Evolutionary conservation across 2,113 vertebrate species (phyloP).

Genomic region (Gnathonemus longibarbis): DNA sequence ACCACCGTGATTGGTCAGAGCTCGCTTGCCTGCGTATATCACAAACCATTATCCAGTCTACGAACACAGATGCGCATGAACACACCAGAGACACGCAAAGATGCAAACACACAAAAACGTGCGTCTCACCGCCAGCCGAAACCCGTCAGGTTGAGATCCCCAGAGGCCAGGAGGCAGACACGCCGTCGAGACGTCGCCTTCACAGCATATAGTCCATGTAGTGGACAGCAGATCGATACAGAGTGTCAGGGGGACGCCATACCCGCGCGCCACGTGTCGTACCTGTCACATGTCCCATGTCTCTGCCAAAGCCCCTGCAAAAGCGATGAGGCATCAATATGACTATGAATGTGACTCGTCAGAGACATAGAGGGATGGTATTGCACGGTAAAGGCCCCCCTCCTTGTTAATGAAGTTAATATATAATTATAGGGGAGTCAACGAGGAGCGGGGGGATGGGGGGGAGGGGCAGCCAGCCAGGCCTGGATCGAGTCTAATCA

Average conservation of each 20-base stretch:
- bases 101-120: not conserved
- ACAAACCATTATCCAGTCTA: not conserved
- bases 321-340: constrained; percentile 64
- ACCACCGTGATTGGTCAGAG: not conserved
- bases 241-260: not conserved
- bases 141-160: not conserved
- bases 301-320: constrained; percentile 20
- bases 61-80: not conserved
- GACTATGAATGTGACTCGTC: constrained; percentile 58
- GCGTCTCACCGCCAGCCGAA: not conserved
- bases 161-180: not conserved
- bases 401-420: constrained; percentile 42
- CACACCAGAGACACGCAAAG: not conserved
- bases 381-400: constrained; percentile 56
- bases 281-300: not conserved
- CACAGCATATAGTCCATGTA: not conserved
- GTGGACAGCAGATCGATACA: not conserved
- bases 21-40: not conserved
- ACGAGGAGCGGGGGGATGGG: not conserved
- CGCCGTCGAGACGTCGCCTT: not conserved
- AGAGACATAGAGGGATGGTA: constrained; percentile 53
- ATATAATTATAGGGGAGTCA: constrained; percentile 41
- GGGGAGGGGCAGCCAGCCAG: constrained; percentile 17
- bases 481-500: constrained; percentile 49
- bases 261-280: accelerated